phyloP scores from a whole-genome alignment of 2,888 invertebrate genomes.

The Campoletis raptor region DNA sequence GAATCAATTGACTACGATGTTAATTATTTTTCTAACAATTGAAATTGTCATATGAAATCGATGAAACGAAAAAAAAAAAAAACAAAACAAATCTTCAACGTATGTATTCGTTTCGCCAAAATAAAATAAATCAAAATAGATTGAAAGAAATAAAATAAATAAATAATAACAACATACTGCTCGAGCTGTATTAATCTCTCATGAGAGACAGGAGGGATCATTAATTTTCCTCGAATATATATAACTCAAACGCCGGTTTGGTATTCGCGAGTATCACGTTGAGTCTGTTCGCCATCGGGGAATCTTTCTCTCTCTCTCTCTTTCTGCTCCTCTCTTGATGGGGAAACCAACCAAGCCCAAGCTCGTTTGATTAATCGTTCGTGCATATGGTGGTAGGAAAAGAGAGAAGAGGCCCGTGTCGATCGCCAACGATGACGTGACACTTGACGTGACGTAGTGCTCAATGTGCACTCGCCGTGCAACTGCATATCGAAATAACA shows the following conservation, averaged over 20 bases:
- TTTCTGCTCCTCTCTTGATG: constrained; percentile 6
- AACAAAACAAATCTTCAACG: neutral
- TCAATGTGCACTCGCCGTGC: constrained; percentile 31
- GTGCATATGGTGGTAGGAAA: constrained; percentile 27
- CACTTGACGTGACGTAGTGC: constrained; percentile 65
- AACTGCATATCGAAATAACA: constrained; percentile 47
- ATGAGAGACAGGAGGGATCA: constrained; percentile 50
- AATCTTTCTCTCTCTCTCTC: constrained; percentile 19
- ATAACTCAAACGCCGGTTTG: constrained; percentile 59
- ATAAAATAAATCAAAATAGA: constrained; percentile 1
- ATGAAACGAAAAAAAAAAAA: neutral
- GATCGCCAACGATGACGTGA: constrained; percentile 66
- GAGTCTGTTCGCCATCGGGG: constrained; percentile 41
- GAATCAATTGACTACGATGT: neutral
- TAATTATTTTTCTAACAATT: neutral
- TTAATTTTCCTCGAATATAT: constrained; percentile 62
- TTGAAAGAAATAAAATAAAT: neutral
- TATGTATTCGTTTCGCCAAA: neutral
- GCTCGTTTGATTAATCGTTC: constrained; percentile 61
- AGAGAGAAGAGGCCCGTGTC: constrained; percentile 44
- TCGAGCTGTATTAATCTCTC: constrained; percentile 24
- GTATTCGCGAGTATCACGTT: constrained; percentile 61
- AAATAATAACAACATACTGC: constrained; percentile 41
- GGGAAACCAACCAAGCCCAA: constrained; percentile 20
- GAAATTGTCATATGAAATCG: neutral